Evolutionary conservation across 2,113 vertebrate genomes (phyloP), one percentile per base, ranked within the genome.

Genomic region (Podarcis cretensis): DNA sequence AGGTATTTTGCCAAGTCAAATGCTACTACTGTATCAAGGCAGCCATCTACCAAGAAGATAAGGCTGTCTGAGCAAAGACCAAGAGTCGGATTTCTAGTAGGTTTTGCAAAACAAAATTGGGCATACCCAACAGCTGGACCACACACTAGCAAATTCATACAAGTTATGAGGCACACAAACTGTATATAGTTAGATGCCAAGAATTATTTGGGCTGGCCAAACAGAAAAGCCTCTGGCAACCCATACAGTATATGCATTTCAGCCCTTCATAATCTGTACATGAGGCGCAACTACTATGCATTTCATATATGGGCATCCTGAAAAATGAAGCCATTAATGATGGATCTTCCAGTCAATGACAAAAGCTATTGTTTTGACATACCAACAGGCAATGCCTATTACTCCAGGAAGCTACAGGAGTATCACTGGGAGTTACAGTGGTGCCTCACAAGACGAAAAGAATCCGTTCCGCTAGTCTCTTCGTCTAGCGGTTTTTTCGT

Each of bases 1-100:
- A 84, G 81, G 81, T 89, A n/a, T 84, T 74, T 86, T 78, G 91
- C 59, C 57, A 95, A 89, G 90, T 83, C 68, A 95, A 96, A 89
- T 13, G 87, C 25, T 82, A 32, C 35, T 89, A 32, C 35, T 89
- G 75, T 18, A 92, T 78, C 25, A 90, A 89, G 35, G 27, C 83
- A 92, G 82, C 59, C 91, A 90, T 77, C 90, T 90, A 82, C 83
- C 14, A 74, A 92, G 1, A 65, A 88, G 86, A 84, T 73, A 87
- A 89, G 76, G 74, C 48, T 59, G 40, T 69, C 3, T 35, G 8
- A 78, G 9, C 1, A 4, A 0, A 0, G 76, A 32, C n/a, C 18
- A 91, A 87, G 2, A 83, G 54, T 9, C 80, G 7, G 6, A 79
- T 77, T 18, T 90, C 71, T 30, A 12, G 83, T 3, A n/a, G 81